These are phyloP conservation scores for Marcusenius ussheri DNA, from an alignment of 2,113 vertebrate species.

Conservation along the genomic window DNA sequence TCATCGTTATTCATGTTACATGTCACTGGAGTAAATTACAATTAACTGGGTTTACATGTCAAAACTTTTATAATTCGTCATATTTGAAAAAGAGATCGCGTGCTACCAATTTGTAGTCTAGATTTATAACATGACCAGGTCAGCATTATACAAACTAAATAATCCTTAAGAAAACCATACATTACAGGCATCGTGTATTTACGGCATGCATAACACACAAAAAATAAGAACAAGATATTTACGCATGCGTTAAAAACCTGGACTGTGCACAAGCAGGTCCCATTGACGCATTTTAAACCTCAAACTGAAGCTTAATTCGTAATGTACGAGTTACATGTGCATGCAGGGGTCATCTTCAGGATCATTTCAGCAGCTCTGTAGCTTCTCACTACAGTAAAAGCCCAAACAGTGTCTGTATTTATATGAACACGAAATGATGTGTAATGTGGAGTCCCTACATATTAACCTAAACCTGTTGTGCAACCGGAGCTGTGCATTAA, in stretches of 20 bases:
- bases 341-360: not conserved
- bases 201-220: not conserved
- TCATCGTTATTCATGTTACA: not conserved
- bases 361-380: not conserved
- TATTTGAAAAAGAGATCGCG: not conserved
- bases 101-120: not conserved
- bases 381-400: not conserved
- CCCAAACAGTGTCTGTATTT: not conserved
- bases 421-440: not conserved
- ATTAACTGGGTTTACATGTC: not conserved
- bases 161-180: not conserved
- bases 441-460: not conserved
- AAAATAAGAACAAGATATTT: not conserved
- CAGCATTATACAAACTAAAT: not conserved
- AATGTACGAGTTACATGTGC: not conserved
- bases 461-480: not conserved
- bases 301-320: not conserved
- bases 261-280: not conserved
- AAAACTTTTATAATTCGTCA: not conserved
- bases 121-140: not conserved
- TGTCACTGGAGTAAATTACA: not conserved
- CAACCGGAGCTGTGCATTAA: not conserved
- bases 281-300: not conserved
- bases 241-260: not conserved
- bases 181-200: not conserved